Evolutionary conservation across 2,113 vertebrate species (phyloP), one percentile per base, ranked within the genome.

Genomic region (Apodemus sylvaticus): DNA sequence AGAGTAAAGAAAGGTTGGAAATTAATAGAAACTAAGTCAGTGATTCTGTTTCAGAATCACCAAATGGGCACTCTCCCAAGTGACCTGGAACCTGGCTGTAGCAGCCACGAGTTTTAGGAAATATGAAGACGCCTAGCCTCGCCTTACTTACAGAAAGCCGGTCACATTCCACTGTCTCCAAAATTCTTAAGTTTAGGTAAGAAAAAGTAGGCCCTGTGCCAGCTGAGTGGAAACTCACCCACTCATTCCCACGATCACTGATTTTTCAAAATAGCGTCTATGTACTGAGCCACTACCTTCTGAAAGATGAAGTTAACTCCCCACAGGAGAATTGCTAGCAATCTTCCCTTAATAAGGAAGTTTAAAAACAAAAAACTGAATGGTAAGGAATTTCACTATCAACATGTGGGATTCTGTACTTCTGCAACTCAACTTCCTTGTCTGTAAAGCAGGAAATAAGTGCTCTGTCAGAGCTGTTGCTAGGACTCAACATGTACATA

Each of bases 271-370:
- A 78, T 14, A 36, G 29, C 0, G 7, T 73, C 76, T 83, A n/a
- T 24, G 19, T 26, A 17, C 9, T 11, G 53, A 86, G 48, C 22
- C 10, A 34, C 62, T 5, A 4, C 36, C 82, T 17, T 48, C 26
- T 45, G 19, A 10, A 48, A 55, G 29, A 1, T 45, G 22, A 64
- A 76, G 36, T 93, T 4, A 45, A 92, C 45, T 90, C 51, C 53
- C 60, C 12, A 82, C 16, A 26, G 48, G 34, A 10, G 12, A 6
- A 16, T 4, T 4, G 1, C 20, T 71, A 13, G 53, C 34, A 42
- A 76, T 26, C 85, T 48, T 82, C 16, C 42, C 81, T 95, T 86
- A 10, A 91, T 29, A 90, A 91, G 83, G 19, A 79, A 73, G 64
- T 34, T 29, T 31, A 20, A n/a, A 42, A 4, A 9, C n/a, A 94